phyloP scores from a whole-genome alignment of 2,113 vertebrate species.

The Pristiophorus japonicus region DNA sequence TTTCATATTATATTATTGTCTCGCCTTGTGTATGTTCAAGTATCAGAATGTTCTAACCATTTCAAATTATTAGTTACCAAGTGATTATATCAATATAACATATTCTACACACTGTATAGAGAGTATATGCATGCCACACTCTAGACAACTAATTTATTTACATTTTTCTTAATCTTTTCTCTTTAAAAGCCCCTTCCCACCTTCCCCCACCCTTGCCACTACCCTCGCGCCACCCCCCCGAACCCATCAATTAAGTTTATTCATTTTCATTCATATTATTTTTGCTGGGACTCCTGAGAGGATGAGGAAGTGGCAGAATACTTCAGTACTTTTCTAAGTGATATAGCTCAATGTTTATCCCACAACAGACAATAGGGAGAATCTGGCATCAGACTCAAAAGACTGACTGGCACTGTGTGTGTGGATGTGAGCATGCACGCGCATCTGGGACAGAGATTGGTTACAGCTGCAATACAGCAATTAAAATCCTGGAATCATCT shows the following conservation, averaged over 20 bases:
- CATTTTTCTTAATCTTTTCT: not conserved
- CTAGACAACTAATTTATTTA: not conserved
- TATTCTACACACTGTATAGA: not conserved
- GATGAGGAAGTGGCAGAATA: not conserved
- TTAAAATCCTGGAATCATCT: conserved; percentile 15
- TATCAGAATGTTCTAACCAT: not conserved
- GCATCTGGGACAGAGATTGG: conserved; percentile 2
- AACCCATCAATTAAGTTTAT: not conserved
- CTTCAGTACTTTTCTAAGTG: not conserved
- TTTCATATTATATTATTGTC: no score
- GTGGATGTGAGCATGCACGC: not conserved
- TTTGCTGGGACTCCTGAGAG: not conserved
- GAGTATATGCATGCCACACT: not conserved
- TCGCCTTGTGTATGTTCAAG: not conserved
- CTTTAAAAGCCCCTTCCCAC: not conserved
- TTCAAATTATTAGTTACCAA: not conserved
- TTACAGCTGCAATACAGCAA: not conserved
- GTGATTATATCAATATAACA: not conserved
- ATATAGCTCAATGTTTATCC: not conserved
- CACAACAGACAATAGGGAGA: not conserved
- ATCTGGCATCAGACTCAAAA: conserved; percentile 3
- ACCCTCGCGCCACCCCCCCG: no score
- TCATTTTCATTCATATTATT: not conserved
- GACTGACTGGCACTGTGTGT: not conserved
- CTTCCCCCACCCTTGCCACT: not conserved